phyloP scores from a whole-genome alignment of 2,797 vertebrate species.

The Zalophus californianus region DNA sequence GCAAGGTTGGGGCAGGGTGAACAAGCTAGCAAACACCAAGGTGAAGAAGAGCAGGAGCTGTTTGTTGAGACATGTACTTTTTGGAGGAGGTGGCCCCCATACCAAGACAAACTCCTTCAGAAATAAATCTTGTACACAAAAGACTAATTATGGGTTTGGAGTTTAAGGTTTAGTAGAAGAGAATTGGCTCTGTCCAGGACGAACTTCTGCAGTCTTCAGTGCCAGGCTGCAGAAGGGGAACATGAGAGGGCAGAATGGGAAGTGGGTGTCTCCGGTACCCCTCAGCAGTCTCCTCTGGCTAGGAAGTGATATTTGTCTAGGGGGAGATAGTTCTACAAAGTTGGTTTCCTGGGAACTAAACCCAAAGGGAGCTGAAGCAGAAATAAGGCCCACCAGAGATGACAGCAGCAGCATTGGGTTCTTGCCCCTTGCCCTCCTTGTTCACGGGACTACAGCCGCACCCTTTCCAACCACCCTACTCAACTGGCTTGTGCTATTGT shows the following conservation, averaged over 20 bases:
- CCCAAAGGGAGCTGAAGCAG: neutral
- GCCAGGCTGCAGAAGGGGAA: slow-evolving; percentile 10
- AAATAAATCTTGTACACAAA: slow-evolving; percentile 69
- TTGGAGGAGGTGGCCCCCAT: slow-evolving; percentile 43
- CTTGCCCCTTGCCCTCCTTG: neutral
- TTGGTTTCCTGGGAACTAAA: neutral
- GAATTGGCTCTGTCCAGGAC: slow-evolving; percentile 8
- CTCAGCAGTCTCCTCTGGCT: neutral
- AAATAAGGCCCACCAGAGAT: neutral
- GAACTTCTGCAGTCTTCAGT: neutral
- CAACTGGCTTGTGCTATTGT: neutral
- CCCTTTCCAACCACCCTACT: neutral
- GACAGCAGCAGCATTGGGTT: neutral
- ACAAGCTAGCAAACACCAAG: neutral
- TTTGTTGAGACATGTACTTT: slow-evolving; percentile 56
- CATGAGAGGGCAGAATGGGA: slow-evolving; percentile 10
- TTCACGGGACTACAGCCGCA: neutral
- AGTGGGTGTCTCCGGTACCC: neutral
- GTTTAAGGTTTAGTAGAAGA: slow-evolving; percentile 53
- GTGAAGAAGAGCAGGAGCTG: slow-evolving; percentile 47
- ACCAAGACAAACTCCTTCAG: slow-evolving; percentile 66
- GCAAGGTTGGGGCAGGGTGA: neutral
- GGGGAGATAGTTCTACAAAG: slow-evolving; percentile 38
- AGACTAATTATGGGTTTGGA: slow-evolving; percentile 63
- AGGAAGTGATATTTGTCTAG: neutral